Conservation (phyloP, 2,888 invertebrate genomes). For the Exephanes ischioxanthus region DNA sequence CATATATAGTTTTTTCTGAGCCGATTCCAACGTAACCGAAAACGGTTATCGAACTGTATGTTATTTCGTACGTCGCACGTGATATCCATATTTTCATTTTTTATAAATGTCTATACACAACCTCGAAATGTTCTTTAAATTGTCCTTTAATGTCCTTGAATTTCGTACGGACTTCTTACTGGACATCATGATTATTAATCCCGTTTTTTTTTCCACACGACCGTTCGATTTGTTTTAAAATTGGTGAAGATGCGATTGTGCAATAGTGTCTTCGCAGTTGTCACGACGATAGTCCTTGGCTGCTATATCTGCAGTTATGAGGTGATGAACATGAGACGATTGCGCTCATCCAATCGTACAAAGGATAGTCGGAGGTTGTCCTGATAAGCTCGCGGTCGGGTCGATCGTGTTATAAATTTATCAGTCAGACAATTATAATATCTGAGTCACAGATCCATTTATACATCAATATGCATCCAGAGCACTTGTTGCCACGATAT, state of each 20-base stretch:
- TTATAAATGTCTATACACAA: too few species aligned
- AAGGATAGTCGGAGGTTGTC: not conserved
- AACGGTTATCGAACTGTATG: too few species aligned
- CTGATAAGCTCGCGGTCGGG: not conserved
- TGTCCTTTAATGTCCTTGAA: too few species aligned
- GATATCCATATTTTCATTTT: too few species aligned
- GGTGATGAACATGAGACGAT: not conserved
- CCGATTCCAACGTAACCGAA: too few species aligned
- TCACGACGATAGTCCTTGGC: not conserved
- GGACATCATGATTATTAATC: too few species aligned
- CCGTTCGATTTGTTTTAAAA: not conserved
- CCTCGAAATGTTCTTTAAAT: too few species aligned
- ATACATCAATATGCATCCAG: not conserved
- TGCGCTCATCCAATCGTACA: not conserved
- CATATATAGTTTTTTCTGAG: too few species aligned
- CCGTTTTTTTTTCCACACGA: not conserved
- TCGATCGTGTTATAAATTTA: not conserved
- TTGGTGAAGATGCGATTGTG: not conserved
- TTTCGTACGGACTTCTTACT: too few species aligned
- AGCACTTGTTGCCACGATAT: not conserved
- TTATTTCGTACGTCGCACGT: too few species aligned
- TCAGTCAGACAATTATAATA: not conserved
- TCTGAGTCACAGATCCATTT: not conserved
- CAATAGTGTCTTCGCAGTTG: not conserved
- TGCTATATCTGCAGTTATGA: not conserved